phyloP scores from a whole-genome alignment of 2,113 vertebrate genomes.

The Ceratotherium simum region DNA sequence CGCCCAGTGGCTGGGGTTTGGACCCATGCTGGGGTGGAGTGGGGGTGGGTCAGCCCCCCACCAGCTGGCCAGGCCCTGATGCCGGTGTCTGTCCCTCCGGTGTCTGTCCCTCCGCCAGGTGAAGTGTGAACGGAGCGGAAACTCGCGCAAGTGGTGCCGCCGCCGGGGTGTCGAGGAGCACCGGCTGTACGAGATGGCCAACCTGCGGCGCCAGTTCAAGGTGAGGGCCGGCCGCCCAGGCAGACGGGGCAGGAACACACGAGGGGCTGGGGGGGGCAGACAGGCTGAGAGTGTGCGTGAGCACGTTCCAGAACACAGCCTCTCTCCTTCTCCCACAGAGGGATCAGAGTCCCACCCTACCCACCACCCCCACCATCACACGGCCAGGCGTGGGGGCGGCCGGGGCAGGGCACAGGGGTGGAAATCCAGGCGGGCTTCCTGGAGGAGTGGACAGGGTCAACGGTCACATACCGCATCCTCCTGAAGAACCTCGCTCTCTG shows the following conservation, averaged over 20 bases:
- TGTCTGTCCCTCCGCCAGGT: slow-evolving; percentile 82
- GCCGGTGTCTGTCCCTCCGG: fast-evolving
- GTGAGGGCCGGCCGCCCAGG: slow-evolving; percentile 56
- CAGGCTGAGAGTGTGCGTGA: background rate
- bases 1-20: background rate
- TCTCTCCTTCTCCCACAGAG: background rate
- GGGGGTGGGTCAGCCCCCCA: fast-evolving
- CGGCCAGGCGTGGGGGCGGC: background rate
- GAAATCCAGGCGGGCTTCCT: background rate
- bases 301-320: fast-evolving
- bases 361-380: background rate
- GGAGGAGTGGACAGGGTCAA: background rate
- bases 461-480: fast-evolving
- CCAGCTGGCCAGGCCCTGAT: background rate
- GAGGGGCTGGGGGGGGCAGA: fast-evolving
- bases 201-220: slow-evolving; percentile 95
- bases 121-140: slow-evolving; percentile 88
- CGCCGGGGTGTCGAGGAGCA: slow-evolving; percentile 94
- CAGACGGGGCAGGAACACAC: background rate
- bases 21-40: fast-evolving
- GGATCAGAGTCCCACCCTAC: background rate
- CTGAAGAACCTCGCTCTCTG: fast-evolving
- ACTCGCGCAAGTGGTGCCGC: slow-evolving; percentile 93
- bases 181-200: slow-evolving; percentile 95
- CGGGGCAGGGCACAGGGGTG: background rate